Conservation (phyloP, 2,797 vertebrate species). For the Merluccius polli region DNA sequence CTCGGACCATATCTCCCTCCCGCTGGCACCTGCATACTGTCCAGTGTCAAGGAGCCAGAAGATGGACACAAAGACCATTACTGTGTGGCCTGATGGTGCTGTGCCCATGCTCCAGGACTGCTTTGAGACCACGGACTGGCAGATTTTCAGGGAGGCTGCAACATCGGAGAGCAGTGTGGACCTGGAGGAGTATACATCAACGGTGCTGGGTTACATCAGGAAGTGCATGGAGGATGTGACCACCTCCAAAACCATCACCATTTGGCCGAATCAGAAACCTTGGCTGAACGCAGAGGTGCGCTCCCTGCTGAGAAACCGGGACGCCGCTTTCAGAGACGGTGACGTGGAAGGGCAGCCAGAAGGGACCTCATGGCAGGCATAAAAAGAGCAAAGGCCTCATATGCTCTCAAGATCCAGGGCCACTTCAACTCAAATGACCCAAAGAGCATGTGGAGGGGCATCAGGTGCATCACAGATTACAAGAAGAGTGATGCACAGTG, state of each 20-base stretch:
- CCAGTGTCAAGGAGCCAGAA: no score
- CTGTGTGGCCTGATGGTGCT: no score
- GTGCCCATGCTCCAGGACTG: no score
- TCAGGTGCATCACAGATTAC: constrained; percentile 4
- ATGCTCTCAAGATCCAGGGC: constrained; percentile 4
- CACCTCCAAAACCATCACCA: constrained; percentile 1
- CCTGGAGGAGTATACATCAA: constrained; percentile 10
- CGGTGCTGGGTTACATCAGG: constrained; percentile 2
- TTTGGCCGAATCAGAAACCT: constrained; percentile 18
- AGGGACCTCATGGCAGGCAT: neutral
- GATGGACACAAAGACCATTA: no score
- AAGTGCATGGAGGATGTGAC: no score
- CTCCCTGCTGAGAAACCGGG: no score
- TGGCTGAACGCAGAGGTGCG: constrained; percentile 10
- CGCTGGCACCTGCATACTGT: no score
- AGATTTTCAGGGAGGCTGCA: constrained; percentile 3
- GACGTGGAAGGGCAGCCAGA: constrained; percentile 7
- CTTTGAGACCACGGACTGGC: neutral
- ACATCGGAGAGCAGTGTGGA: neutral
- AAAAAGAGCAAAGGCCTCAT: neutral
- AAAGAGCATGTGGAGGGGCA: constrained; percentile 11
- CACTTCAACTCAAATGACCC: constrained; percentile 6
- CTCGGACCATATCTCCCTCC: no score
- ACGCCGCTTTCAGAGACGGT: neutral
- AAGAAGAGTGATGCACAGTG: neutral